Base-by-base conservation (phyloP, 2,113 vertebrate genomes). In the Calidris pygmaea region DNA sequence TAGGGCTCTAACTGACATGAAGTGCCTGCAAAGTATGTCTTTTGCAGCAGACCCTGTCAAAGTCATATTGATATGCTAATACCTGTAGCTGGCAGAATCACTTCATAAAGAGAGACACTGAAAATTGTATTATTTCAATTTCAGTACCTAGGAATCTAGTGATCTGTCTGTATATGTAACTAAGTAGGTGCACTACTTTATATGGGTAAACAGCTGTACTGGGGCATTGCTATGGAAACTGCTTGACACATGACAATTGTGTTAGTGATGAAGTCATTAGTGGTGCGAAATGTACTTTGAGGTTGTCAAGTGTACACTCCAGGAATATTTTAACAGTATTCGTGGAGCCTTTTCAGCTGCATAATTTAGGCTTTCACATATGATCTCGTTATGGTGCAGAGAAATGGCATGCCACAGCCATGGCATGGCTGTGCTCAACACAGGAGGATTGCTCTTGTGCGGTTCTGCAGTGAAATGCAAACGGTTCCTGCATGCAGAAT, bases 61-160 rank as follows among this genome's bases (percentile, higher is more conserved):
- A 98, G 98, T 98, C 98, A 98, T 98, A 98, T 98, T 98, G 98
- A 98, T 98, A 98, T 98, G 98, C 98, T 98, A 98, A 98, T 98
- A 98, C 97, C 96, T 97, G 98, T 98, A 98, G 98, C 98, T 97
- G 97, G 97, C 98, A 98, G 98, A 98, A 98, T 98, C 98, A 97
- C 97, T 98, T 98, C 97, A 98, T 98, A 98, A 98, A 98, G 97
- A 97, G 97, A 98, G 98, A 98, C 97, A 97, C 94, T 97, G 98
- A 98, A 98, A 98, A 98, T 98, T 98, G 98, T 98, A 98, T 98
- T 98, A 98, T 98, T 98, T 98, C 98, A 98, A 97, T 98, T 98
- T 98, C 98, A 96, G 96, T 98, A 98, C 98, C 98, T 98, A 98
- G 98, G 97, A 98, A 98, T 98, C 98, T 98, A 98, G 98, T 98